phyloP scores from a whole-genome alignment of 1,140 invertebrate genomes.

The Drosophila parvula region DNA sequence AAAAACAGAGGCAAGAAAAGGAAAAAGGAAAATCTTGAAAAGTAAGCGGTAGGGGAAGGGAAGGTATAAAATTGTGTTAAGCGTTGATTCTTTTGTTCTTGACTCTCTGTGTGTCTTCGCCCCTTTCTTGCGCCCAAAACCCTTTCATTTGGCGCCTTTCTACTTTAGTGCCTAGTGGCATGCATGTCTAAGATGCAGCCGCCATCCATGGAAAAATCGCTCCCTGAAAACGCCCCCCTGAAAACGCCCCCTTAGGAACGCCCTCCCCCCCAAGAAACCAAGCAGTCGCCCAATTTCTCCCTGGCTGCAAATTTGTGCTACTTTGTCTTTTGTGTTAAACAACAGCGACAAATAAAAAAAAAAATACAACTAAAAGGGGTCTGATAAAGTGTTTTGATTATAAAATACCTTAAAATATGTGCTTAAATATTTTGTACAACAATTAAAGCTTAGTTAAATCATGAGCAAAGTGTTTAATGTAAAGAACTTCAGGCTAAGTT shows the following conservation, averaged over 20 bases:
- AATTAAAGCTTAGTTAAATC: background rate
- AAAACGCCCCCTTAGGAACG: conserved; percentile 9
- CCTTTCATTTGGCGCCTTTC: conserved; percentile 74
- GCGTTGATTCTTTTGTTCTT: conserved; percentile 80
- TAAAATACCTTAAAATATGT: conserved; percentile 4
- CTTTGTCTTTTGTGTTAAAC: conserved; percentile 79
- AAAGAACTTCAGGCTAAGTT: too few relatives aligned
- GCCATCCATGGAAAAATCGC: background rate
- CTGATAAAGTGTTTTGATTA: too few relatives aligned
- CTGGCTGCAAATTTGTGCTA: conserved; percentile 73
- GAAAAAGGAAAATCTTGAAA: conserved; percentile 8
- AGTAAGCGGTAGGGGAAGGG: background rate
- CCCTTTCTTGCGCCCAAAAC: conserved; percentile 26
- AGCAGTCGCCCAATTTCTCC: conserved; percentile 9
- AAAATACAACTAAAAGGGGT: conserved; percentile 12
- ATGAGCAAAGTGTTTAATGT: background rate
- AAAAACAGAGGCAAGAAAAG: background rate
- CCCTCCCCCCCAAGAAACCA: too few relatives aligned
- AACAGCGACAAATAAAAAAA: conserved; percentile 38
- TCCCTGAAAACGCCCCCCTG: background rate
- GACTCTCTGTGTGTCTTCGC: conserved; percentile 47
- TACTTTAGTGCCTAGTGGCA: conserved; percentile 71
- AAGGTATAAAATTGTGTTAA: conserved; percentile 71
- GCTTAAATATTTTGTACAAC: background rate
- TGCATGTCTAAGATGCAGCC: conserved; percentile 61